Evolutionary conservation across 92 coral and sea anemone genomes (phyloP), one percentile per base, ranked within the genome.

Genomic region (Meandrina meandrites): DNA sequence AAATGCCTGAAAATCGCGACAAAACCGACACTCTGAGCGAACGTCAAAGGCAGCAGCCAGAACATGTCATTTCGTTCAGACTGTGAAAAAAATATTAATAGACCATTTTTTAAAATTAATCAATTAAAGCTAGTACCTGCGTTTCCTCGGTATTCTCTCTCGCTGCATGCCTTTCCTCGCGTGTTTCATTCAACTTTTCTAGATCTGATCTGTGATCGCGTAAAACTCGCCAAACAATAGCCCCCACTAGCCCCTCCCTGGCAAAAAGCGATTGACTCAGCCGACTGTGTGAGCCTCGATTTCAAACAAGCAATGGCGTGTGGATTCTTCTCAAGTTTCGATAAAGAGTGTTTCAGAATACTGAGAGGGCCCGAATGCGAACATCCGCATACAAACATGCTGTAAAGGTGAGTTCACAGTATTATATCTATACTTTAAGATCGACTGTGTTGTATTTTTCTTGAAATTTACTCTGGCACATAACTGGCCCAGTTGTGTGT

Each of bases 331-430:
- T 69, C 66, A 82, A 69, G 78, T 82, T 68, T 82, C 86, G 76
- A 42, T 24, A n/a, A 0, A 82, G 78, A 31, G 86, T 50, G 79
- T 73, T 72, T 83, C 48, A 72, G 79, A 48, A 13, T 3, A 68
- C 27, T 28, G 67, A 34, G 51, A 37, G 1, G 48, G 18, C 34
- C 30, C 11, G 51, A 50, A 16, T 34, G 71, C 12, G 62, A 36
- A 74, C 27, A 50, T 83, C 51, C 51, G 34, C n/a, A 11, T 21
- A 5, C 11, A 19, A 53, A 51, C 64, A 32, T 53, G 70, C 47
- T 68, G n/a, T 82, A 30, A 82, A 83, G 86, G 86, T 83, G 34
- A 19, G 86, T 71, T 21, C 8, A 42, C 13, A 81, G 75, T 51
- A 24, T 4, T n/a, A 22, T 83, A 13, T 6, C 28, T 34, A 72